Base-by-base conservation (phyloP, 2,797 vertebrate species). In the Philypnodon macrostomus region DNA sequence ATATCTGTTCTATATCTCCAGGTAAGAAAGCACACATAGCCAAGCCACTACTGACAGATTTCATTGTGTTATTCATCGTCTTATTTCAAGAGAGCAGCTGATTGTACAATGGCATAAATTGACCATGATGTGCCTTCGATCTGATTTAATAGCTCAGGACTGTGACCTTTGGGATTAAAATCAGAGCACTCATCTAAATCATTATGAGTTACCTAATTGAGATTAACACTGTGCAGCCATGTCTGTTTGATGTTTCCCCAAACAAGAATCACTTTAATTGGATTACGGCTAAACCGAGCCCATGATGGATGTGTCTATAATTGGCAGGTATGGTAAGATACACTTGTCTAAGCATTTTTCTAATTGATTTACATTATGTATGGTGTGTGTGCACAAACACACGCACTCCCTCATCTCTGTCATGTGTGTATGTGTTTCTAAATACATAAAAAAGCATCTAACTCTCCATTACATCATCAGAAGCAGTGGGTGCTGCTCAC, bases 151-250 rank as follows among this genome's bases (percentile, higher is more conserved):
- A 27, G 14, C 14, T 1, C 17, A 5, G 5, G 9, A 15, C 16
- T 42, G 8, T 29, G 24, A 27, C 5, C 13, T 4, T 10, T 1
- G 7, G 24, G 24, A 16, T 14, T 42, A 5, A 42, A 9, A 24
- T 19, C 8, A 10, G 41, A 38, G 49, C 42, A 51, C 41, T 44
- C 39, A 40, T 64, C 24, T 57, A 69, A 72, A 30, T 17, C 49
- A 42, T 60, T 31, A 15, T 55, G 52, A 64, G 63, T 78, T 53
- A 82, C 70, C 74, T 73, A 76, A 74, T 77, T 77, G 78, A 67
- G 58, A 59, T 47, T 42, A 42, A 52, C 52, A 67, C 47, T 42
- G 48, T 0, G 48, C 18, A 2, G 53, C 59, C 59, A 69, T 75
- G 63, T 69, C 31, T 55, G 56, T 61, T 58, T 66, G 65, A 67